Conservation (phyloP, 1,140 invertebrate genomes). For the Watersipora subatra region DNA sequence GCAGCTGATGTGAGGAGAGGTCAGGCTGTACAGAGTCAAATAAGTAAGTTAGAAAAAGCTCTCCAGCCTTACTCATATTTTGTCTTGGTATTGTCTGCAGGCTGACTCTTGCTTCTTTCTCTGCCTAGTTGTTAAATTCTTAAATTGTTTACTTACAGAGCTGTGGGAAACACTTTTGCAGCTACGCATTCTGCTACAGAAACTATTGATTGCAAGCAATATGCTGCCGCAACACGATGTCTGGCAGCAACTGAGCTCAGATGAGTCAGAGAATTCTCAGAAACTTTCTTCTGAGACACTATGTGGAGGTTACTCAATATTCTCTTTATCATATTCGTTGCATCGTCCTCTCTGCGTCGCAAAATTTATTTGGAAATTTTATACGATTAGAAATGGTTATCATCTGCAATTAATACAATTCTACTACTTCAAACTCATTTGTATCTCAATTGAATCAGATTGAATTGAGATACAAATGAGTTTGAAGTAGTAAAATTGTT, state of each 20-base stretch:
- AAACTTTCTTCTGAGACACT: not conserved
- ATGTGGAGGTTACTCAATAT: too few relatives aligned
- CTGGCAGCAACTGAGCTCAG: slow-evolving; percentile 42
- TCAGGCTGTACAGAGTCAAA: slow-evolving; percentile 8
- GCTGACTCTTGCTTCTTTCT: not conserved
- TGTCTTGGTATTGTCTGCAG: not conserved
- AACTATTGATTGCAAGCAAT: slow-evolving; percentile 57
- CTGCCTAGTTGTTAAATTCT: not conserved
- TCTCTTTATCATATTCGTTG: too few relatives aligned
- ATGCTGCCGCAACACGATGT: slow-evolving; percentile 54
- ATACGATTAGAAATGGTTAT: too few relatives aligned
- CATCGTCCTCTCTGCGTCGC: too few relatives aligned
- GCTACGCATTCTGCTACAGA: slow-evolving; percentile 68
- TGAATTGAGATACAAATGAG: too few relatives aligned
- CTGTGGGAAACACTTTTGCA: slow-evolving; percentile 72
- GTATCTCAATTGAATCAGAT: too few relatives aligned
- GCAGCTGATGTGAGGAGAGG: not conserved
- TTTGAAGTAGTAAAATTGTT: too few relatives aligned
- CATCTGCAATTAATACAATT: too few relatives aligned
- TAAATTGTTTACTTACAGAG: slow-evolving; percentile 21
- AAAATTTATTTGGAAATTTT: too few relatives aligned
- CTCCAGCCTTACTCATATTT: not conserved
- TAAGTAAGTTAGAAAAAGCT: not conserved
- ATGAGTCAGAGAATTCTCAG: not conserved
- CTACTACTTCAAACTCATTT: too few relatives aligned